Evolutionary conservation across 2,888 invertebrate species (phyloP).

Genomic region (Hydraecia micacea): DNA sequence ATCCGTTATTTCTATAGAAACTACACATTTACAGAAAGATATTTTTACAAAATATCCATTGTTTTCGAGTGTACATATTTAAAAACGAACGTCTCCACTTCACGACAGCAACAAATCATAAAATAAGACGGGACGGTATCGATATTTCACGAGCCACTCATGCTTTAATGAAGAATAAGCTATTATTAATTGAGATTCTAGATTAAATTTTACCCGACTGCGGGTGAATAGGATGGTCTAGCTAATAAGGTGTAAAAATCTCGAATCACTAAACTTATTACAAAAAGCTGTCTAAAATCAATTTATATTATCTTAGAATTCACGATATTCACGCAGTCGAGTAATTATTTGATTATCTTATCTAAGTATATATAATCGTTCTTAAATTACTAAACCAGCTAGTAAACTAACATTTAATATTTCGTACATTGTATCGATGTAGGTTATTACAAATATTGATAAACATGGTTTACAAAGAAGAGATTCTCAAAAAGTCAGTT

Average conservation of each 20-base stretch:
- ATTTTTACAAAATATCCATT: constrained; percentile 35
- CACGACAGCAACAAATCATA: constrained; percentile 46
- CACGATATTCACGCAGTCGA: constrained; percentile 18
- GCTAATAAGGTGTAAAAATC: constrained; percentile 28
- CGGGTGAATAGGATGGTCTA: constrained; percentile 5
- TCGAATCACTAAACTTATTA: constrained; percentile 17
- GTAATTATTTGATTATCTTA: constrained; percentile 2
- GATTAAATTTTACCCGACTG: constrained; percentile 18
- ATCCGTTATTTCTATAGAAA: not conserved
- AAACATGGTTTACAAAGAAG: constrained; percentile 16
- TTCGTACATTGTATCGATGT: constrained; percentile 21
- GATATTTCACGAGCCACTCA: constrained; percentile 49
- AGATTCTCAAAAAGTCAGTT: constrained; percentile 21
- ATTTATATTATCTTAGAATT: not conserved
- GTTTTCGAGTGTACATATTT: constrained; percentile 15
- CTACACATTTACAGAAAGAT: not conserved
- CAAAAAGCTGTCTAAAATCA: constrained; percentile 8
- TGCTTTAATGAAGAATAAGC: constrained; percentile 45
- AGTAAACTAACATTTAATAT: constrained; percentile 19
- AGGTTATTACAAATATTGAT: not conserved
- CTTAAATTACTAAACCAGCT: constrained; percentile 29
- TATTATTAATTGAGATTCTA: constrained; percentile 27
- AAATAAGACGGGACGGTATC: constrained; percentile 58
- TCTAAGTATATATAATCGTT: not conserved
- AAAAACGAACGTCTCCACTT: constrained; percentile 20